A percentile compares a stretch with the other conserved stretches of the same genome.
Evolutionary conservation across 2,888 invertebrate genomes (phyloP).

Genomic region (Schizaphis graminum): DNA sequence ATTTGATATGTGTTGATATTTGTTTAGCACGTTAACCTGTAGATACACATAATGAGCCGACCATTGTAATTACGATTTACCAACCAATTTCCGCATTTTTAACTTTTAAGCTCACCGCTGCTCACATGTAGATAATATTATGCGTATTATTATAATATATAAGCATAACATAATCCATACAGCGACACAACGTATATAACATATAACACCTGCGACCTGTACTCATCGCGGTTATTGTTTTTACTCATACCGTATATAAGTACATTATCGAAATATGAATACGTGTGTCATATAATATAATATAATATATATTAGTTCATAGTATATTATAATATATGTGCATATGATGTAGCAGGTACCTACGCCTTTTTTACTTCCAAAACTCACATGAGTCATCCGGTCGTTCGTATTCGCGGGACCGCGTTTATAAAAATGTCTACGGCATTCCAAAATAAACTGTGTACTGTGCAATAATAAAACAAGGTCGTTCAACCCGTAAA

Average conservation of each 20-base stretch:
- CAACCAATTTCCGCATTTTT: conserved; percentile 45
- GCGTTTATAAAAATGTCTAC: conserved; percentile 27
- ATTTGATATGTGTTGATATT: neutral
- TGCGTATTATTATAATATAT: conserved; percentile 26
- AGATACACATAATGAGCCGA: neutral
- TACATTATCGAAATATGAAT: neutral
- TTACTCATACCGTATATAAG: neutral
- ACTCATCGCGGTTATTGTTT: conserved; percentile 37
- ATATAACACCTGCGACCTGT: conserved; percentile 48
- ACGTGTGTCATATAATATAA: neutral
- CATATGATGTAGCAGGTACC: neutral
- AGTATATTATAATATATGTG: neutral
- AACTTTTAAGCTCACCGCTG: neutral
- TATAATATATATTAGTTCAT: neutral
- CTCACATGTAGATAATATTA: neutral
- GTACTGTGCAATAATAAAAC: conserved; percentile 38
- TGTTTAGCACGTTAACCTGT: neutral
- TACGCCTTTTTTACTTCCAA: conserved; percentile 11
- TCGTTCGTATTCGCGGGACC: neutral
- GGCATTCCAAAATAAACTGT: conserved; percentile 40
- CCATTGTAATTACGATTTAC: conserved; percentile 45
- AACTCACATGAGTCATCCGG: conserved; percentile 20
- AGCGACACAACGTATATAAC: neutral
- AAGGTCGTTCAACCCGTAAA: conserved; percentile 50
- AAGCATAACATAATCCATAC: neutral